phyloP scores from a whole-genome alignment of 2,888 invertebrate genomes.

The Mimachlamys varia region DNA sequence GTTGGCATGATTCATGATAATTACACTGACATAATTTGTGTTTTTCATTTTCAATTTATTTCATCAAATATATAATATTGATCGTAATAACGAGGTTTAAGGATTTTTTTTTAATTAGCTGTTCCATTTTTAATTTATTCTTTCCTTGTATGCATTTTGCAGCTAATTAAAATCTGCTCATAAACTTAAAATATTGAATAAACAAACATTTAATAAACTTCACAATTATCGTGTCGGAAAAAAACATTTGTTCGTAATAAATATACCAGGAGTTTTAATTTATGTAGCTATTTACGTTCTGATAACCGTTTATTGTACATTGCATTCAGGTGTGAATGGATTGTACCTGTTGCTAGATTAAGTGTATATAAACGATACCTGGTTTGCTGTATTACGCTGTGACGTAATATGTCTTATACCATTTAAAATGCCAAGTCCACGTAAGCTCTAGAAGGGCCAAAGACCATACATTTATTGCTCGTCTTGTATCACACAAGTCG shows the following conservation, averaged over 20 bases:
- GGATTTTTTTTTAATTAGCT: no score
- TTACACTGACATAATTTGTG: no score
- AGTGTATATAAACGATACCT: not conserved
- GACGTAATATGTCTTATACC: not conserved
- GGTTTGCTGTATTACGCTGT: not conserved
- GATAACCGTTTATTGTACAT: not conserved
- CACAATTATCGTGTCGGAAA: not conserved
- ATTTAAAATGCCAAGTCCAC: not conserved
- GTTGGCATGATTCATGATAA: no score
- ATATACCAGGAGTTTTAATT: not conserved
- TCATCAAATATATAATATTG: no score
- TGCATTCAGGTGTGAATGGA: not conserved
- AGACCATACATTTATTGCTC: not conserved
- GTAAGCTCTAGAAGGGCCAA: not conserved
- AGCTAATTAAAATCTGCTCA: no score
- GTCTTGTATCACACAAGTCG: not conserved
- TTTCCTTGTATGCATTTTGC: no score
- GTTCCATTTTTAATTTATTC: no score
- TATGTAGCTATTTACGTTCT: not conserved
- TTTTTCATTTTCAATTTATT: no score
- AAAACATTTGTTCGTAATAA: not conserved
- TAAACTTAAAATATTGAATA: not conserved
- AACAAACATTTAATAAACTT: not conserved
- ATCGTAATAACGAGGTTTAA: no score
- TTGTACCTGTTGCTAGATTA: not conserved